Evolutionary conservation across 1,140 invertebrate species (phyloP), one percentile per base, ranked within the genome.

Genomic region (Sycophila sp.): DNA sequence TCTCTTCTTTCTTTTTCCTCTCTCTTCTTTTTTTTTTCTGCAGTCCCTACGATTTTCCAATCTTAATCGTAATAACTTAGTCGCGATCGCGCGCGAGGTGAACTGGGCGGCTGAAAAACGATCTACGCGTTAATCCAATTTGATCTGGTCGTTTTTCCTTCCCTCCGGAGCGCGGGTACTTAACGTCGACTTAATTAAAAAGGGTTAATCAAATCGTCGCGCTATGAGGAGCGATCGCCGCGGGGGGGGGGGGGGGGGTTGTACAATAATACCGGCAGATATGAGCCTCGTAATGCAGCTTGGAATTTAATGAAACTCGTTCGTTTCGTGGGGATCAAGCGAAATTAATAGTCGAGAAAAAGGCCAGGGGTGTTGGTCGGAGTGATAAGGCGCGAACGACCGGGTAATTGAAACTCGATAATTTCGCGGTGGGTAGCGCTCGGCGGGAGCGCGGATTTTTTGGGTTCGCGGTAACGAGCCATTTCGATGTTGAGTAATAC

Each of bases 261-360:
- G 60, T 63, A 70, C 68, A 70, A 70, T 70, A 63, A 70, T 63
- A 55, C 36, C n/a, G 49, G 17, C 47, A 63, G 59, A 56, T 63
- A 60, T 47, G 59, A 63, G 58, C 28, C 49, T 63, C 66, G 45
- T 60, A 69, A 60, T 34, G 66, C 53, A 69, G n/a, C 60, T 62
- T 49, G 38, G 38, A n/a, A 70, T 70, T 70, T 70, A 70, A 70
- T 70, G 59, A 70, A 70, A 70, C 68, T 70, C 58, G 58, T 70
- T 55, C 24, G 40, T 63, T 70, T 45, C 4, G 36, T 2, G 11
- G 45, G 38, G 49, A 70, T 70, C 47, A 63, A 56, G 36, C 38
- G n/a, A 70, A 70, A 70, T 70, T 63, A 63, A 70, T 63, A 63
- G 63, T n/a, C 19, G 24, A 40, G 17, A 24, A 15, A 22, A 13